Percentiles rank a stretch among this genome's conserved stretches.
These are phyloP conservation scores for Heliothis subflexa DNA, from an alignment of 1,140 invertebrate genomes.

Conservation along the genomic window DNA sequence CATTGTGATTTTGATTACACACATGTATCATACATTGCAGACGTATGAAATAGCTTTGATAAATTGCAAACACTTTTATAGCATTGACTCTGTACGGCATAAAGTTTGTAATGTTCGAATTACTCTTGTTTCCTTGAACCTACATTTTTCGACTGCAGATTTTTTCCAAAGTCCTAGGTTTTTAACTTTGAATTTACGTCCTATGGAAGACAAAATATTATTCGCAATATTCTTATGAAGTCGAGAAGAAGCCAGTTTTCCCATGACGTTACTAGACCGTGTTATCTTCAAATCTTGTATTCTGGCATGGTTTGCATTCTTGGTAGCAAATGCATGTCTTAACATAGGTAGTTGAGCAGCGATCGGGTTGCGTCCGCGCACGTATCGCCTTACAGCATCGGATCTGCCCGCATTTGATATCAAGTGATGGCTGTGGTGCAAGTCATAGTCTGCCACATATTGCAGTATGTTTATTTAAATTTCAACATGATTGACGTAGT, in stretches of 20 bases:
- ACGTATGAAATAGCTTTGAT: background rate
- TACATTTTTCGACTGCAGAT: too few species aligned
- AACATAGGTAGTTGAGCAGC: conserved; percentile 10
- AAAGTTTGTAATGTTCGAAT: too few species aligned
- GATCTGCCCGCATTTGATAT: conserved; percentile 41
- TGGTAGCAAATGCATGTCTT: background rate
- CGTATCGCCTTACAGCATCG: conserved; percentile 35
- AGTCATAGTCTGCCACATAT: background rate
- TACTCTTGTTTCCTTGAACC: too few species aligned
- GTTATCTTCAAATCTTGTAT: too few species aligned
- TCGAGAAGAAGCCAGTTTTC: too few species aligned
- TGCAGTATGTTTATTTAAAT: background rate
- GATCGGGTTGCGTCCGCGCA: conserved; percentile 36
- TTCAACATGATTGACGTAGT: too few species aligned
- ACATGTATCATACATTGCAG: too few species aligned
- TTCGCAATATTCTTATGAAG: too few species aligned
- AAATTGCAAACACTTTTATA: background rate
- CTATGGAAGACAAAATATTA: too few species aligned
- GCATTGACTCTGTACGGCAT: background rate
- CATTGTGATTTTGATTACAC: background rate
- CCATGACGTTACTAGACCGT: too few species aligned
- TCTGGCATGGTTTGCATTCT: background rate
- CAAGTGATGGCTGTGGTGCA: background rate
- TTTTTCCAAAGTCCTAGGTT: too few species aligned
- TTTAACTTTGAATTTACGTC: too few species aligned